These are phyloP conservation scores for Theonella swinhoei DNA, from an alignment of 37 sponge, comb jelly and placozoan species.

Conservation along the genomic window DNA sequence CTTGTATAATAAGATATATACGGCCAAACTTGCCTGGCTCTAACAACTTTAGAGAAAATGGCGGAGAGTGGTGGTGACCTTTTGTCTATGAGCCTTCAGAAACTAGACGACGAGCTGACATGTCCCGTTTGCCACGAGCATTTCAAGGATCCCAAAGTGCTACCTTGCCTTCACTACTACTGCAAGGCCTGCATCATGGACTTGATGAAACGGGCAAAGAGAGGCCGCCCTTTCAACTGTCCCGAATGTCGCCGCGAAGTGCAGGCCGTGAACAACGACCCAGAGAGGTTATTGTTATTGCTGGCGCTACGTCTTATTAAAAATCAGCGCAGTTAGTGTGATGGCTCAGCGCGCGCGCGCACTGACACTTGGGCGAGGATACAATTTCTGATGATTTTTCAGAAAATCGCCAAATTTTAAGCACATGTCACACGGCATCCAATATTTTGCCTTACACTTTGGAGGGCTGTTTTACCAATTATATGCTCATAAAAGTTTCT, in stretches of 20 bases:
- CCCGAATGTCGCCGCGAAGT: slow-evolving; percentile 21
- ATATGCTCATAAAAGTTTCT: too few species aligned
- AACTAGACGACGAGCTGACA: slow-evolving; percentile 21
- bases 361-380: too few species aligned
- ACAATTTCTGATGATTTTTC: too few species aligned
- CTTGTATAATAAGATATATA: too few species aligned
- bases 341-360: too few species aligned
- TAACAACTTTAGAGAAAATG: too few species aligned
- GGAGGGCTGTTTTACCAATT: too few species aligned
- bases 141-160: slow-evolving; percentile 19
- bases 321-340: too few species aligned
- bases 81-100: slow-evolving; percentile 4
- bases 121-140: slow-evolving; percentile 24
- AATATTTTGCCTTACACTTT: too few species aligned
- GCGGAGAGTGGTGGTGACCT: not conserved
- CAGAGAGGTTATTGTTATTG: not conserved
- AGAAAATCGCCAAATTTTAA: too few species aligned
- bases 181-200: slow-evolving; percentile 24
- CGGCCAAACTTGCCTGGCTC: too few species aligned
- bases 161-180: slow-evolving; percentile 29
- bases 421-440: too few species aligned
- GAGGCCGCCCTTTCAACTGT: slow-evolving; percentile 1
- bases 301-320: not conserved
- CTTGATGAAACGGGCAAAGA: not conserved
- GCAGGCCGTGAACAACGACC: not conserved